These are phyloP conservation scores for Acrossocheilus wenchowensis DNA, from an alignment of 2,797 vertebrate species.

Conservation along the genomic window DNA sequence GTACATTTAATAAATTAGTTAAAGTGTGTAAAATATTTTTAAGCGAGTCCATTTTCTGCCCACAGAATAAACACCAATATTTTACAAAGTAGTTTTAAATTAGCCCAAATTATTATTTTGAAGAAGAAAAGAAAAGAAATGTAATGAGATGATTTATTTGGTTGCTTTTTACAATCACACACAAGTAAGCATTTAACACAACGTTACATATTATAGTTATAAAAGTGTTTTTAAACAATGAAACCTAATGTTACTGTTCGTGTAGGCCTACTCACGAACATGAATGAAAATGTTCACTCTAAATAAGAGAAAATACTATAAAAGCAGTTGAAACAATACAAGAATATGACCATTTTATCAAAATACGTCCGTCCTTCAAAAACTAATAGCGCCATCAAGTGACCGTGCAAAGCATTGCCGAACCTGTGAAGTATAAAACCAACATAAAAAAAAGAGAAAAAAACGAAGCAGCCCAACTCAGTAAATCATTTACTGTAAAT, in stretches of 20 bases:
- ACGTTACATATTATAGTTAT: neutral
- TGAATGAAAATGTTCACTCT: neutral
- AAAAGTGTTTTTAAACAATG: neutral
- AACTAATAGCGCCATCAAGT: slow-evolving; percentile 18
- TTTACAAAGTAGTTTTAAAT: neutral
- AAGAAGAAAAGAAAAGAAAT: neutral
- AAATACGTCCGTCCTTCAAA: neutral
- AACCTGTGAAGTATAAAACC: neutral
- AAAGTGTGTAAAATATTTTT: neutral
- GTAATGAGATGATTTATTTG: neutral
- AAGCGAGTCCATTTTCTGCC: neutral
- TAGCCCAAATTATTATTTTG: neutral
- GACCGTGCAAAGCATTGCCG: neutral
- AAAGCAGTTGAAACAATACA: neutral
- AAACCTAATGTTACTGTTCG: neutral
- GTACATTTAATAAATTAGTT: neutral
- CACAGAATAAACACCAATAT: neutral
- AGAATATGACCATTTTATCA: too few species aligned
- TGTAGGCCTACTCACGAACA: neutral
- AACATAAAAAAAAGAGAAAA: neutral
- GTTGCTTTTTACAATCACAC: neutral
- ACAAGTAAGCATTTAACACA: neutral
- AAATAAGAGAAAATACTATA: neutral
- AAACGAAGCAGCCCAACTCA: neutral
- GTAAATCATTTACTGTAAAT: neutral